Evolutionary conservation across 2,797 vertebrate species (phyloP), one percentile per base, ranked within the genome.

Genomic region (Gymnoscopelus braueri): DNA sequence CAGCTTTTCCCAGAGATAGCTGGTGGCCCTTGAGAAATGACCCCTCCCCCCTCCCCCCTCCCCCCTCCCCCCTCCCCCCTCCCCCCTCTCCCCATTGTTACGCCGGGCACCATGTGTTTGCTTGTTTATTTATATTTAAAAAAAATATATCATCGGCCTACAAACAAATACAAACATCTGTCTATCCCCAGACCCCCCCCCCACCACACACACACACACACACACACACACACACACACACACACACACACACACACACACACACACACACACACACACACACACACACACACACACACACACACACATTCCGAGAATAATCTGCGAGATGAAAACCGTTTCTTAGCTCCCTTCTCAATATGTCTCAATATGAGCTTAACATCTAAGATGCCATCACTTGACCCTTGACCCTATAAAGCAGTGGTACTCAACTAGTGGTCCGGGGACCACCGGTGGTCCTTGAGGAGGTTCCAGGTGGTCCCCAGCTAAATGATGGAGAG

Each of bases 291-390:
- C 39, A 9, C 39, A 44, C 39, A 44, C 39, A 9, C 39, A 44
- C 39, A 44, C 39, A 8, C 39, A 44, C 8, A 6, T 8, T 5
- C 35, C 87, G 85, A 72, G 87, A 91, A 90, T 95, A 95, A 96
- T 96, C 94, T 94, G 80, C 86, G 85, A 94, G 92, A 95, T 95
- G 93, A 95, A 95, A 94, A 93, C 94, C 86, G 95, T 93, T 94
- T 93, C 92, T 94, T 94, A 90, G 94, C 92, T 89, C 84, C 78
- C 81, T 83, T 89, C 92, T 94, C 95, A 95, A 89, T 95, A 94
- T 95, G 94, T 93, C 92, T 92, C 87, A 63, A 94, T 87, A 91
- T 89, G 91, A 94, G 95, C 90, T 95, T 92, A 95, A 83, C 91
- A 91, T 81, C 91, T 91, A 82, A 86, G 72, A 83, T n/a, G 65